Evolutionary conservation across 1,140 invertebrate genomes (phyloP), one percentile per base, ranked within the genome.

Genomic region (Drosophila equinoxialis): DNA sequence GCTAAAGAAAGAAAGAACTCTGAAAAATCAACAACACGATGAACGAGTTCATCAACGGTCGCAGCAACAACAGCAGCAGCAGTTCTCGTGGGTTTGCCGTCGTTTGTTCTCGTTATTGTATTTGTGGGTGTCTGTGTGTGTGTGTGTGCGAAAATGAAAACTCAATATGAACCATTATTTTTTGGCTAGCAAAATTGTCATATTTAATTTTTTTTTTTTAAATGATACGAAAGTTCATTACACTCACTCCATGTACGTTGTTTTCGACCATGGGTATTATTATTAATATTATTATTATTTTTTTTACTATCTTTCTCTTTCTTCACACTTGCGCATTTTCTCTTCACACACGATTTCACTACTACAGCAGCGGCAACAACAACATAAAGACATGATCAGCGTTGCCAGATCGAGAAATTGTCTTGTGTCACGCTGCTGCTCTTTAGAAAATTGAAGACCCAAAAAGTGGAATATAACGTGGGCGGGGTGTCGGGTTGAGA

Each of bases 41-140:
- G 68, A 87, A 86, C 79, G 83, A 85, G 82, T 85, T 86, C 79
- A 86, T 77, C 82, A 85, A 61, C 72, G 63, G 72, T 51, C 39
- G 33, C 11, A 20, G 65, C 65, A 61, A 30, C 17, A 48, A 37
- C 30, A 48, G 17, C 33, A 33, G 48, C 30, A 33, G 48, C 30
- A 65, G 23, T 66, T 65, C 60, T 61, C 73, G 51, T 73, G 17
- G 64, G 45, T 20, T 48, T 14, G 45, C 77, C 70, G 58, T 85
- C 60, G 68, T 57, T 76, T 68, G 79, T 71, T 85, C 81, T 85
- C 79, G 79, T 79, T 90, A 54, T 66, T 71, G 39, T 13, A 17
- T 17, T 17, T 17, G 45, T 55, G 69, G 72, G 59, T 59, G 55
- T 45, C 71, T n/a, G 17, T 17, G 57, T 69, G 41, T 61, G 51